Evolutionary conservation across 2,113 vertebrate genomes (phyloP), one percentile per base, ranked within the genome.

Genomic region (Lycaon pictus): DNA sequence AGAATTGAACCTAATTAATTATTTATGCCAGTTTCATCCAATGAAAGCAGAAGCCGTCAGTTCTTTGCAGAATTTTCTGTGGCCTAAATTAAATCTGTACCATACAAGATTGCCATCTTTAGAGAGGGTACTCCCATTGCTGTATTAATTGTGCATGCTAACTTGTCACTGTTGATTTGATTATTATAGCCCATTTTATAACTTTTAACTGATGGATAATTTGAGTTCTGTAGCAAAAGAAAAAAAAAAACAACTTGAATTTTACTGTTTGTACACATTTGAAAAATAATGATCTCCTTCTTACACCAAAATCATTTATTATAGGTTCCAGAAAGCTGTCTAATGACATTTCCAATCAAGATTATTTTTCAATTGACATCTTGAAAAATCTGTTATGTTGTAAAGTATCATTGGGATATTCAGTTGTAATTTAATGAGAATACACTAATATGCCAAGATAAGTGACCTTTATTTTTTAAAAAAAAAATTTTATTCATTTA

Each of bases 401-500:
- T 93, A 80, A 94, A 86, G 53, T 25, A 51, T 79, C 72, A 43
- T 32, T 79, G 65, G 60, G 62, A 77, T 43, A 60, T 81, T 93
- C 32, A 35, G 20, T 88, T 93, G 83, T 63, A 90, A 82, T 94
- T 89, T 94, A 95, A 88, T 93, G 62, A 95, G 27, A 95, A 83
- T 16, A 87, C 88, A 86, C 84, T 81, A 69, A 53, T 95, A 62
- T 95, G 74, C 55, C 48, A 86, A 82, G n/a, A 63, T 35, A 56
- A 92, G 60, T 89, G 84, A 92, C 86, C 81, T 97, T 65, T 76
- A 94, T 43, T 43, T 43, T 43, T 43, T 43, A 7, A 43, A 43
- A 43, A 43, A 43, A 43, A 43, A 43, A 1, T 43, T 43, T 43
- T 43, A 43, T 43, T 43, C 43, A 43, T 43, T 43, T 43, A 43